Percentiles rank a stretch among this genome's conserved stretches.
Evolutionary conservation across 30 jellyfish, hydroid and myxozoan species (phyloP).

Genomic region (Chrysaora quinquecirrha): DNA sequence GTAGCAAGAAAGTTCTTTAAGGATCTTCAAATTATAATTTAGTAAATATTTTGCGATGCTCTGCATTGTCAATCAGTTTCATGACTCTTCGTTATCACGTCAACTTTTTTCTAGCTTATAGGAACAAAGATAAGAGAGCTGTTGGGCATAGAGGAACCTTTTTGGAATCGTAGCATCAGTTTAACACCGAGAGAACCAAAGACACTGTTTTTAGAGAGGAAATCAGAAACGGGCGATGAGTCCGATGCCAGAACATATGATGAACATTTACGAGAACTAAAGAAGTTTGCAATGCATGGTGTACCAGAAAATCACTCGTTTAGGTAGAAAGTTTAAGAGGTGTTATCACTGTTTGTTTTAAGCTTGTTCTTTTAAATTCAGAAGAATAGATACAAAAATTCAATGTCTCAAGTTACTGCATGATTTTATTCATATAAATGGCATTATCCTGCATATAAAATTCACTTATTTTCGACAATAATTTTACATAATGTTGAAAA

Average conservation of each 20-base stretch:
- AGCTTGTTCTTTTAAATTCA: too few species aligned
- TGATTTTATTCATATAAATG: too few species aligned
- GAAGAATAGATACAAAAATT: too few species aligned
- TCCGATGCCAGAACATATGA: constrained; percentile 47
- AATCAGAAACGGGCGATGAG: constrained; percentile 77
- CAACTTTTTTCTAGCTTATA: constrained; percentile 51
- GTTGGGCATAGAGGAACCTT: constrained; percentile 71
- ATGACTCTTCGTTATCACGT: too few species aligned
- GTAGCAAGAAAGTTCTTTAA: constrained; percentile 50
- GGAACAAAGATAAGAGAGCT: constrained; percentile 64
- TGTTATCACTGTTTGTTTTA: too few species aligned
- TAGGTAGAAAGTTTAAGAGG: not conserved
- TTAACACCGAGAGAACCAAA: constrained; percentile 85
- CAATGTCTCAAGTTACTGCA: too few species aligned
- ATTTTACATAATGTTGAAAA: too few species aligned
- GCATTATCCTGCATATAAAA: too few species aligned
- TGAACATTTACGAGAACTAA: constrained; percentile 76
- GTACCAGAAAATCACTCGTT: constrained; percentile 53
- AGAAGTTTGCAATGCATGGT: constrained; percentile 65
- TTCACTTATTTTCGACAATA: too few species aligned
- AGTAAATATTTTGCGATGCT: too few species aligned
- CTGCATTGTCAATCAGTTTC: too few species aligned
- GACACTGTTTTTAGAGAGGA: constrained; percentile 78
- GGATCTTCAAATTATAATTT: too few species aligned
- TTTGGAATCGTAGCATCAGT: constrained; percentile 74